Conservation (phyloP, 2,797 vertebrate species). For the Tympanoctomys barrerae region DNA sequence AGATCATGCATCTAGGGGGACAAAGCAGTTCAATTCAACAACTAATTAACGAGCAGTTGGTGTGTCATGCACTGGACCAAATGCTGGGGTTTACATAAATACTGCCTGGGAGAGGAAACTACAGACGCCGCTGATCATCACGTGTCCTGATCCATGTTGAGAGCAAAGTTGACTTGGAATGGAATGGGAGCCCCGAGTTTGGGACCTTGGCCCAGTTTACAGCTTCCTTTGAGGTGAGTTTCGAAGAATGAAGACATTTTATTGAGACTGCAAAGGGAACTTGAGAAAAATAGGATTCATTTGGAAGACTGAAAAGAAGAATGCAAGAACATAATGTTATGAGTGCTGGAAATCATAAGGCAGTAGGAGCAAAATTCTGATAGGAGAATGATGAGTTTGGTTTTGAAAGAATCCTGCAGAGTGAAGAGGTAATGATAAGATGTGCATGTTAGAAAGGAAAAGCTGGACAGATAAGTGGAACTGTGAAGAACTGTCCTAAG, state of each 20-base stretch:
- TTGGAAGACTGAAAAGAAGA: not conserved
- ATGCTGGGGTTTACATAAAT: not conserved
- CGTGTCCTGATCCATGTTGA: not conserved
- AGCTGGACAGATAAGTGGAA: not conserved
- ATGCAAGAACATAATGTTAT: not conserved
- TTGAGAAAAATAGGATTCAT: not conserved
- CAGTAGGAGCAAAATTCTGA: not conserved
- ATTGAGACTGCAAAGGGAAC: not conserved
- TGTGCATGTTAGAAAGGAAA: not conserved
- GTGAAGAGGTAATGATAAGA: not conserved
- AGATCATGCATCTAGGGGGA: not conserved
- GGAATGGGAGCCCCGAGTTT: not conserved
- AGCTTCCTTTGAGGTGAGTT: not conserved
- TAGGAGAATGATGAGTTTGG: not conserved
- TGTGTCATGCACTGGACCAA: not conserved
- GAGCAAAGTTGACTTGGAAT: not conserved
- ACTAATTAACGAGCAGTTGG: slow-evolving; percentile 12
- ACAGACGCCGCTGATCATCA: too few species aligned
- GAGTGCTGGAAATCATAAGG: not conserved
- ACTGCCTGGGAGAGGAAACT: not conserved
- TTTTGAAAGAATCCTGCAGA: not conserved
- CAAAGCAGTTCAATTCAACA: not conserved
- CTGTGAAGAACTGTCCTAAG: not conserved
- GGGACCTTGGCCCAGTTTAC: not conserved
- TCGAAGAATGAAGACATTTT: not conserved